These are phyloP conservation scores for Elmis aenea DNA, from an alignment of 2,888 invertebrate species.

Conservation along the genomic window DNA sequence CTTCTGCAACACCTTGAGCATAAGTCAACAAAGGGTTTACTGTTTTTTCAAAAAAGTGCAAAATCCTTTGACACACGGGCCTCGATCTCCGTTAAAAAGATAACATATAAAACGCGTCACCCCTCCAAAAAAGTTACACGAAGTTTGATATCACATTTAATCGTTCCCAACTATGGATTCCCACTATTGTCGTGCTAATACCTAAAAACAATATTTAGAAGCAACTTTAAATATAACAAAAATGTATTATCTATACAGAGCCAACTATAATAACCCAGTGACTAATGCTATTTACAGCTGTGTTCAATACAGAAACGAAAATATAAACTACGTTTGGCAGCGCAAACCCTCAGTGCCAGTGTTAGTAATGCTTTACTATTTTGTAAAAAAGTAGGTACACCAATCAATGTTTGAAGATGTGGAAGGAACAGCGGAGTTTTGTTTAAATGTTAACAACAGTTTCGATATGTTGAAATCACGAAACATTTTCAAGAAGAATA, in stretches of 20 bases:
- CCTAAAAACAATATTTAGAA: slow-evolving; percentile 14
- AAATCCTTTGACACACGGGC: slow-evolving; percentile 3
- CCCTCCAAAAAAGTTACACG: too few species aligned
- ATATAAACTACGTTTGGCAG: too few species aligned
- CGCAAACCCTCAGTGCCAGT: too few species aligned
- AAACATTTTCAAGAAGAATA: too few species aligned
- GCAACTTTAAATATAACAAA: slow-evolving; percentile 5
- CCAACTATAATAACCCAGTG: not conserved
- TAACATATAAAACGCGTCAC: not conserved
- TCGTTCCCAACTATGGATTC: not conserved
- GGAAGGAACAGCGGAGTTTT: too few species aligned
- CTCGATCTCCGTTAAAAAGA: not conserved
- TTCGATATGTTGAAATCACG: too few species aligned
- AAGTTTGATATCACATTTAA: not conserved
- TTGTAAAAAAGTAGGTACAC: too few species aligned
- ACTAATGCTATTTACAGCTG: slow-evolving; percentile 2
- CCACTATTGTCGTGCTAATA: not conserved
- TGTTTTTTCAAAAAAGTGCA: slow-evolving; percentile 9
- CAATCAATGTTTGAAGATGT: too few species aligned
- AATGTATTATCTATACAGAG: slow-evolving; percentile 10
- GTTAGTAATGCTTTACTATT: too few species aligned
- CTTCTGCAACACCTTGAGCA: slow-evolving; percentile 10
- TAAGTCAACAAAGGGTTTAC: slow-evolving; percentile 9
- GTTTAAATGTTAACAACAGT: too few species aligned
- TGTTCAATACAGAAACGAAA: slow-evolving; percentile 10